These are phyloP conservation scores for Aythya baeri DNA, from an alignment of 2,113 vertebrate genomes.

Conservation along the genomic window DNA sequence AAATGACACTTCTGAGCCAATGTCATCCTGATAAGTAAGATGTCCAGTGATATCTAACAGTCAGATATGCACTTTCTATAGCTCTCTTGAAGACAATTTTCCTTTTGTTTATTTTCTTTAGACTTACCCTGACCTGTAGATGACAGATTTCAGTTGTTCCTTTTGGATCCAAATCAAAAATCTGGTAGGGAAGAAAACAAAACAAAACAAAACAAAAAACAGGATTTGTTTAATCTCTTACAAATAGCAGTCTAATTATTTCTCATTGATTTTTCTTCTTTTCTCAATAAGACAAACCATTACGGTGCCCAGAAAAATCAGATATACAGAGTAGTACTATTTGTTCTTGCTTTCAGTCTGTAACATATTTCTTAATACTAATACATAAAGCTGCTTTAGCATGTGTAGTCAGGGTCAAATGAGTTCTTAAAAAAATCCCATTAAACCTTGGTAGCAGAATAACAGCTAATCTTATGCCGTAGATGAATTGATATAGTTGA, in stretches of 20 bases:
- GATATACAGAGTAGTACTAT: fast-evolving
- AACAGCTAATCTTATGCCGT: fast-evolving
- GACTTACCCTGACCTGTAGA: neutral
- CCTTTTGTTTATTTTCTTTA: neutral
- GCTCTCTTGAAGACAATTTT: neutral
- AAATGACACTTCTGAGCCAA: neutral
- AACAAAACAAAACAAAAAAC: too few species aligned
- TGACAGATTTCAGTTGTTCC: neutral
- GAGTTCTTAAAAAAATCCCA: neutral
- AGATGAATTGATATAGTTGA: neutral
- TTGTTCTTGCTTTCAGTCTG: neutral
- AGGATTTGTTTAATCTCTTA: neutral
- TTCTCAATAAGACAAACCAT: neutral
- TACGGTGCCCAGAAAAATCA: neutral
- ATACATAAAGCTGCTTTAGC: neutral
- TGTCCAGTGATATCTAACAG: neutral
- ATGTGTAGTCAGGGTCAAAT: neutral
- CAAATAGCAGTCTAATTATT: neutral
- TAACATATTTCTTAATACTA: neutral
- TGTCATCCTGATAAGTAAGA: neutral
- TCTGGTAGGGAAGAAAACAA: neutral
- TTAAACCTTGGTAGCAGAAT: neutral
- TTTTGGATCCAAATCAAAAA: neutral
- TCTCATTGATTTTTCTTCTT: fast-evolving
- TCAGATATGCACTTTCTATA: neutral